Conservation (phyloP, 2,888 invertebrate species). For the Callyntrura sp. region DNA sequence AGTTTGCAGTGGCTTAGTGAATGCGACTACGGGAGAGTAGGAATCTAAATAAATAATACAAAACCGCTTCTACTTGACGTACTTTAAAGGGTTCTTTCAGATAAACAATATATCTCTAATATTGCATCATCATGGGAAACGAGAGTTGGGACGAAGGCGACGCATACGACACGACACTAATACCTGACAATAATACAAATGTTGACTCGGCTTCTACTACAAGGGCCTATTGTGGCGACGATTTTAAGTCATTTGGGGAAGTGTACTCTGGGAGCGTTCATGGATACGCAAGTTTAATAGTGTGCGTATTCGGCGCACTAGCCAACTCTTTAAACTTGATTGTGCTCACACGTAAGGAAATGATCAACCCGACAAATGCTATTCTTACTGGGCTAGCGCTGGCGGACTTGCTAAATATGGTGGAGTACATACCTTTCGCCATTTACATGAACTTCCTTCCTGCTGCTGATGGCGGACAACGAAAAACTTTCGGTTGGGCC, state of each 20-base stretch:
- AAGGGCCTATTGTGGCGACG: conserved; percentile 87
- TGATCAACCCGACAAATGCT: conserved; percentile 95
- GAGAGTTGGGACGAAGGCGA: neutral
- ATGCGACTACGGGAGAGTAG: no score
- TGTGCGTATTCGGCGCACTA: conserved; percentile 95
- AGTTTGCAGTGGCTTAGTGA: neutral
- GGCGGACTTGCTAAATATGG: conserved; percentile 96
- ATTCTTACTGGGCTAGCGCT: conserved; percentile 96
- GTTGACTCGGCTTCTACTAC: neutral
- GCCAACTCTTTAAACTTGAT: conserved; percentile 96
- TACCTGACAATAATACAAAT: conserved; percentile 14
- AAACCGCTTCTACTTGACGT: no score
- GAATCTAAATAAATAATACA: no score
- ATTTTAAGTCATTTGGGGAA: conserved; percentile 88
- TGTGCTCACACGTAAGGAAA: conserved; percentile 94
- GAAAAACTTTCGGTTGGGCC: conserved; percentile 90
- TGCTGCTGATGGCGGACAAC: conserved; percentile 92
- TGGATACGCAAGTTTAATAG: conserved; percentile 93
- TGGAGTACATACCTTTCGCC: conserved; percentile 96
- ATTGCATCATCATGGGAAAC: neutral
- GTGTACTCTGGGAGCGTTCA: conserved; percentile 91
- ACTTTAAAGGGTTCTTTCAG: no score
- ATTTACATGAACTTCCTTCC: conserved; percentile 93
- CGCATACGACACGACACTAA: neutral
- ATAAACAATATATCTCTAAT: no score